Conservation (phyloP, 2,797 vertebrate genomes). For the Malurus splendens region DNA sequence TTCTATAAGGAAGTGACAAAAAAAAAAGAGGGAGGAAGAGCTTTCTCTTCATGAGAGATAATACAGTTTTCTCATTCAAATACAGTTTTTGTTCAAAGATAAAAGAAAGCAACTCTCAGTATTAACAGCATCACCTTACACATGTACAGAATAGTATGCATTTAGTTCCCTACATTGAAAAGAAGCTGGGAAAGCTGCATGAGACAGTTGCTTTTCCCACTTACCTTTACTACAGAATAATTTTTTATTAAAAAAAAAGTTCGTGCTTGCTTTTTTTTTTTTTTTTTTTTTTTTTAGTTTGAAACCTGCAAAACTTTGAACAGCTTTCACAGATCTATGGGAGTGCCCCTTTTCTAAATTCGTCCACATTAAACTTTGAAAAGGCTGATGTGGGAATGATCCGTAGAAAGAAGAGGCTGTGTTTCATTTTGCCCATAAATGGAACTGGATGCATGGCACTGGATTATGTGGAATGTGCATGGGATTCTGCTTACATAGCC, state of each 20-base stretch:
- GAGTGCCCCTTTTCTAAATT: constrained; percentile 5
- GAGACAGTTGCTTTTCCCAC: background rate
- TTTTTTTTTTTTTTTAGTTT: background rate
- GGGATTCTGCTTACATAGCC: constrained; percentile 37
- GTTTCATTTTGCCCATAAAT: constrained; percentile 73
- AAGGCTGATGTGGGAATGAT: constrained; percentile 43
- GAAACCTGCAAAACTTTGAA: background rate
- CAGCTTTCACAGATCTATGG: background rate
- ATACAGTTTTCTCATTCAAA: constrained; percentile 25
- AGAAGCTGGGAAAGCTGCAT: constrained; percentile 34
- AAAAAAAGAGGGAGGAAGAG: background rate
- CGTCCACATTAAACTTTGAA: constrained; percentile 21
- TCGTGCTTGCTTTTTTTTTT: background rate
- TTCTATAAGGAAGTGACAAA: background rate
- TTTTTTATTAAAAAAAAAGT: background rate
- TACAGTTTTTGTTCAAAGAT: constrained; percentile 11
- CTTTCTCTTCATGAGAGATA: background rate
- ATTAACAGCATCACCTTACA: background rate
- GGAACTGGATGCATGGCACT: constrained; percentile 56
- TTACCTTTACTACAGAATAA: background rate
- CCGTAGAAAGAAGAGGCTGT: constrained; percentile 33
- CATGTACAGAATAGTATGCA: background rate
- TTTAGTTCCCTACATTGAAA: constrained; percentile 37
- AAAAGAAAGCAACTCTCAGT: background rate
- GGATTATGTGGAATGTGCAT: constrained; percentile 47